Evolutionary conservation across 1,140 invertebrate genomes (phyloP).

Genomic region (Platyura marginata): DNA sequence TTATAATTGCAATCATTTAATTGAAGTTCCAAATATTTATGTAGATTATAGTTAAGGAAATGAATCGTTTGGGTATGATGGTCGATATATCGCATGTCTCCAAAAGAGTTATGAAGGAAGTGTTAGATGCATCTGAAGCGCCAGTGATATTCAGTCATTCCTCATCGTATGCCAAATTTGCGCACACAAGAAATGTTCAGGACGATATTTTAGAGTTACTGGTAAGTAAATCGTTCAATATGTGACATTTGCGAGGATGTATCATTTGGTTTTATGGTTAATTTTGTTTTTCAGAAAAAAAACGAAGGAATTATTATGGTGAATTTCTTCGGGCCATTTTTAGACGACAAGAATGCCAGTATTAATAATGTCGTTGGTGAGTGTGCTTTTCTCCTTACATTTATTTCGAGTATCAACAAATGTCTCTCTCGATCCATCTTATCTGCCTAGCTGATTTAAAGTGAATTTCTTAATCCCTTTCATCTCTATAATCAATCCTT

Average conservation of each 20-base stretch:
- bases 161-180: conserved; percentile 53
- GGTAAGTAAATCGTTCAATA: conserved; percentile 30
- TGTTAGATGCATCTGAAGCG: conserved; percentile 43
- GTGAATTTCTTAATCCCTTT: too few relatives aligned
- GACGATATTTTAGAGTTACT: conserved; percentile 50
- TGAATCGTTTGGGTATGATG: conserved; percentile 70
- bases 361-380: too few relatives aligned
- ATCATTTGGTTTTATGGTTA: conserved; percentile 5
- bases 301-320: conserved; percentile 45
- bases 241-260: too few relatives aligned
- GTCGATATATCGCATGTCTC: conserved; percentile 65
- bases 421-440: too few relatives aligned
- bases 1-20: too few relatives aligned
- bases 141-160: conserved; percentile 77
- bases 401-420: too few relatives aligned
- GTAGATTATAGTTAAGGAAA: conserved; percentile 52
- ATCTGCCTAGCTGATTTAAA: too few relatives aligned
- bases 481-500: too few relatives aligned
- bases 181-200: conserved; percentile 60
- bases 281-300: conserved; percentile 9
- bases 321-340: conserved; percentile 35
- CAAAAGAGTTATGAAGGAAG: conserved; percentile 59
- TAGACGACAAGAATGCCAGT: too few relatives aligned
- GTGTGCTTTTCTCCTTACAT: too few relatives aligned
- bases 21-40: background rate